Evolutionary conservation across 2,113 vertebrate genomes (phyloP).

Genomic region (Lophotis ruficrista): DNA sequence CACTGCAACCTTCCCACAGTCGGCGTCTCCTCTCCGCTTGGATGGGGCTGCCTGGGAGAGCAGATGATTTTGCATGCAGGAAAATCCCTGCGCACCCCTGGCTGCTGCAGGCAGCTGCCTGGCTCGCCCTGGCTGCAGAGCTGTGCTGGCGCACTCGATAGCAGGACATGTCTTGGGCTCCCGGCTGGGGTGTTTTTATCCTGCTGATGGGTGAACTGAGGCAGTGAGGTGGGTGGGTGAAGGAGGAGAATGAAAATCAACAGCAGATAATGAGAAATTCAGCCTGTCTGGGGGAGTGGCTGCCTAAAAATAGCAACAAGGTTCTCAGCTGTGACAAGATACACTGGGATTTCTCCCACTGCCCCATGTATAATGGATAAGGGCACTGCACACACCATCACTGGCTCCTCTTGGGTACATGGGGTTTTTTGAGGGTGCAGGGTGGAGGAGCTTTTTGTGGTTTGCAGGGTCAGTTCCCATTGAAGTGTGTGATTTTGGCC

Average conservation of each 20-base stretch:
- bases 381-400: fast-evolving
- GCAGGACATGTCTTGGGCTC: fast-evolving
- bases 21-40: fast-evolving
- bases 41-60: not conserved
- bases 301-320: conserved; percentile 58
- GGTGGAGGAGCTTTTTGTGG: not conserved
- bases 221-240: fast-evolving
- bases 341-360: not conserved
- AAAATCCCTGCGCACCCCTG: not conserved
- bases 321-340: conserved; percentile 10
- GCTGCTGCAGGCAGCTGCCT: not conserved
- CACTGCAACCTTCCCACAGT: fast-evolving
- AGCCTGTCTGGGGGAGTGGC: not conserved
- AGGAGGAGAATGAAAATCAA: not conserved
- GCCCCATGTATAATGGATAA: conserved; percentile 9
- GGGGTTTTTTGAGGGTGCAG: not conserved
- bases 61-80: not conserved
- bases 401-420: not conserved
- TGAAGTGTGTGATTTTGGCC: not conserved
- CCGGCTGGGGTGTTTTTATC: fast-evolving
- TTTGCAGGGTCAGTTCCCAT: not conserved
- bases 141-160: not conserved
- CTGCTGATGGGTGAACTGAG: fast-evolving
- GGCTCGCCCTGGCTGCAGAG: not conserved
- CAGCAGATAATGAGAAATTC: not conserved